Base-by-base conservation (phyloP, 2,888 invertebrate genomes). In the Cataglyphis rosenhaueri region DNA sequence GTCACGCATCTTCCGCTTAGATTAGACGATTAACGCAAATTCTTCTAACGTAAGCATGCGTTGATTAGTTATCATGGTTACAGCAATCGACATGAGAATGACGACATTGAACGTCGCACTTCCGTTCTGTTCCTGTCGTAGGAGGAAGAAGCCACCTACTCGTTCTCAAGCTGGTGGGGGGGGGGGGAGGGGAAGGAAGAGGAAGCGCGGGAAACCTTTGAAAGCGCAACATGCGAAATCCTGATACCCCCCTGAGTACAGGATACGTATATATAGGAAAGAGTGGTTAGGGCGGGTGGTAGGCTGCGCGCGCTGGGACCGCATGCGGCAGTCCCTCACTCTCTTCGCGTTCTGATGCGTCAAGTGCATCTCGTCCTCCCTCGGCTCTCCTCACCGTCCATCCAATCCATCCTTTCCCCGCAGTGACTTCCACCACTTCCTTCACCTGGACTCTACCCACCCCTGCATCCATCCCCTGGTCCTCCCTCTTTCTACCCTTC, bases 231-330 rank as follows among this genome's bases (percentile, higher is more conserved):
- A 86, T 85, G 81, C 83, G 83, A 71, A 85, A 81, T 84, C 79
- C 78, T 55, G 78, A 76, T 73, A 71, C 66, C 78, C 48, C 71
- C 71, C 83, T 74, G 82, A 83, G 73, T 68, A 78, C 73, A 76
- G 81, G 62, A 83, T 74, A 44, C 41, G 12, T 41, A 79, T 79
- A 68, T 41, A 68, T 48, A 61, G 78, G 57, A 84, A 84, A 82
- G 81, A 83, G 84, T 84, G 85, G 83, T 82, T 85, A 85, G 84
- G 81, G 79, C 57, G 81, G 85, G 83, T 75, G 83, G 84, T 86
- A 92, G 90, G 89, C 90, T 92, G 92, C 91, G 92, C 91, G 91
- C 92, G 91, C 91, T 92, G 91, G 87, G 88, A 91, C 91, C 91
- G 92, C 91, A 92, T 91, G 90, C 91, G 90, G 92, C 91, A 91